These are phyloP conservation scores for Nanorana parkeri DNA, from an alignment of 2,113 vertebrate genomes.

Conservation along the genomic window DNA sequence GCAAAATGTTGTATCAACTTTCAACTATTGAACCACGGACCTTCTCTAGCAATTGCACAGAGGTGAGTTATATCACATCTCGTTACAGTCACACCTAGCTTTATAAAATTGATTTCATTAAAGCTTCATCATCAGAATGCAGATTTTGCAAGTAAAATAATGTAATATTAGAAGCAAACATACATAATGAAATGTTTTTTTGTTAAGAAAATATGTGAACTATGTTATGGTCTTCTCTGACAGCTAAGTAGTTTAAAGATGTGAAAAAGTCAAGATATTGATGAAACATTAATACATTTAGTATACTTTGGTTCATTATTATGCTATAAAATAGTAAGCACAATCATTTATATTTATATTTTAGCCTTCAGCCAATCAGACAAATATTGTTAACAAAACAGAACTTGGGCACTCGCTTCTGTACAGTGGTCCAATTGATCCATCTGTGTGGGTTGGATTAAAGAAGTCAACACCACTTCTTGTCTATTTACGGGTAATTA, in stretches of 20 bases:
- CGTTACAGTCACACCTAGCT: too few relatives aligned
- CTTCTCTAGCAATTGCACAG: constrained; percentile 83
- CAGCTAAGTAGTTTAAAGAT: too few relatives aligned
- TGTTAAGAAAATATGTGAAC: too few relatives aligned
- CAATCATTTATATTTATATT: constrained; percentile 57
- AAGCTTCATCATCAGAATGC: too few relatives aligned
- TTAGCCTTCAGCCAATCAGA: constrained; percentile 78
- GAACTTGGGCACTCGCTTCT: constrained; percentile 78
- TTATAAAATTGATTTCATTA: too few relatives aligned
- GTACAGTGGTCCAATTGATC: constrained; percentile 81
- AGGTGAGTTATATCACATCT: constrained; percentile 74
- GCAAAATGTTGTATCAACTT: constrained; percentile 99
- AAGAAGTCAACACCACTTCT: constrained; percentile 82
- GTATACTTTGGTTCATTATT: neutral
- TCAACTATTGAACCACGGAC: constrained; percentile 79
- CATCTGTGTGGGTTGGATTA: constrained; percentile 92
- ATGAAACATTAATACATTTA: neutral
- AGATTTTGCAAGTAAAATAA: too few relatives aligned
- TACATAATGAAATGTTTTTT: too few relatives aligned
- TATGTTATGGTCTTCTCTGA: too few relatives aligned
- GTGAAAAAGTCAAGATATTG: too few relatives aligned
- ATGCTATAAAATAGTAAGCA: too few relatives aligned
- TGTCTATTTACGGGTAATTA: constrained; percentile 87
- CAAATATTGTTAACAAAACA: constrained; percentile 64
- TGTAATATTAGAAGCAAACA: too few relatives aligned